Conservation (phyloP, 2,888 invertebrate species). For the Sycophila texana region DNA sequence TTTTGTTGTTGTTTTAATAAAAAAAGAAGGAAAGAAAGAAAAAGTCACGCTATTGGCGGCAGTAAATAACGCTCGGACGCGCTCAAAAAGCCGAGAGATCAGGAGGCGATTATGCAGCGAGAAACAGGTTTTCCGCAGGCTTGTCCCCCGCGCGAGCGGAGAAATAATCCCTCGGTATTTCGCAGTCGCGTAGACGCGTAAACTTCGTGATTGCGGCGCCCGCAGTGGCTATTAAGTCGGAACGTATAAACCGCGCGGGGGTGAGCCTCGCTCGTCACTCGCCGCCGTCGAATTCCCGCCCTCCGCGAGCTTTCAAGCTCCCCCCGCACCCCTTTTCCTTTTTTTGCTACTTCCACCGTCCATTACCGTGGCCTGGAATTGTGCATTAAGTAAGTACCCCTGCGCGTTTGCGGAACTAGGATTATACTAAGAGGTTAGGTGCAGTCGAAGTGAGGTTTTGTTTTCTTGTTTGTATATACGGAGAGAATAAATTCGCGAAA, state of each 20-base stretch:
- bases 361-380: too few relatives aligned
- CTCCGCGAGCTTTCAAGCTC: background rate
- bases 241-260: conserved; percentile 36
- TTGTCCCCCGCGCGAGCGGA: conserved; percentile 4
- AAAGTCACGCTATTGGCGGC: conserved; percentile 31
- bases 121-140: conserved; percentile 55
- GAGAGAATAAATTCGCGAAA: too few relatives aligned
- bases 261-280: conserved; percentile 19
- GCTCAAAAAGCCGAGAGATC: conserved; percentile 47
- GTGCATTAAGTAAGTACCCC: too few relatives aligned
- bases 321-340: conserved; percentile 11
- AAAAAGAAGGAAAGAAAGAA: conserved; percentile 16
- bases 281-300: background rate
- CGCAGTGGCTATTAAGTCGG: background rate
- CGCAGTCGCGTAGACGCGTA: conserved; percentile 47
- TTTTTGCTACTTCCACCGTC: background rate
- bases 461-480: too few relatives aligned
- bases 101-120: conserved; percentile 47
- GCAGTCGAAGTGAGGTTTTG: too few relatives aligned
- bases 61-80: conserved; percentile 46
- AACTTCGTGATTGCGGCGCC: conserved; percentile 42
- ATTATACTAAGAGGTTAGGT: too few relatives aligned
- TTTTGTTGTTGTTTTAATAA: too few relatives aligned
- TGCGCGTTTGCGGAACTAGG: too few relatives aligned
- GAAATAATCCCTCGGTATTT: conserved; percentile 54